Evolutionary conservation across 2,113 vertebrate genomes (phyloP).

Genomic region (Rhea americana): DNA sequence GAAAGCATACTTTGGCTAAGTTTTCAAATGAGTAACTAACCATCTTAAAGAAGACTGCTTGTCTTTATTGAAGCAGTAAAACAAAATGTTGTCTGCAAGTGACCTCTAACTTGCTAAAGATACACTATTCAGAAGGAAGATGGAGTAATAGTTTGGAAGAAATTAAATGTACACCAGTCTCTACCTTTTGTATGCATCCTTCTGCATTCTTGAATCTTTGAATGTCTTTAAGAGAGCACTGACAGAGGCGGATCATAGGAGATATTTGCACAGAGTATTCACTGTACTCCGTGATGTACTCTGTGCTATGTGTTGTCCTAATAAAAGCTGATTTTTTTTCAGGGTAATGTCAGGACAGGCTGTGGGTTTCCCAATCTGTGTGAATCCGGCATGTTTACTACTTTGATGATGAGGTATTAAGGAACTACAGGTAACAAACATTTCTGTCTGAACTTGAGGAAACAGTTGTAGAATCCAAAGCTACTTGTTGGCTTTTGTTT

Average conservation of each 20-base stretch:
- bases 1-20: slow-evolving; percentile 32
- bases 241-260: background rate
- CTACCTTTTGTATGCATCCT: background rate
- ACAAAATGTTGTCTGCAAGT: slow-evolving; percentile 20
- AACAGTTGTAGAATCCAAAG: slow-evolving; percentile 27
- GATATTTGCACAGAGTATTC: background rate
- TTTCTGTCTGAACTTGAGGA: background rate
- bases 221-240: background rate
- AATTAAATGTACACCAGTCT: background rate
- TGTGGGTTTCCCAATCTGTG: background rate
- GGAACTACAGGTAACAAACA: background rate
- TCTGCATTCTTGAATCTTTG: background rate
- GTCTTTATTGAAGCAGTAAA: slow-evolving; percentile 43
- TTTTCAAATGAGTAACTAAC: slow-evolving; percentile 12
- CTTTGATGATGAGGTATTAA: background rate
- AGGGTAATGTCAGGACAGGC: background rate
- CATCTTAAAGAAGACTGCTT: slow-evolving; percentile 28
- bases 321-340: background rate
- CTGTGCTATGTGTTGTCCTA: background rate
- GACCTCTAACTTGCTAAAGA: slow-evolving; percentile 22
- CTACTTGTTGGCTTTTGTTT: background rate
- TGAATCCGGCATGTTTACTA: background rate
- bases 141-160: background rate
- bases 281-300: background rate
- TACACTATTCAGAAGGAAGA: background rate